A percentile compares a stretch with the other conserved stretches of the same genome.
Evolutionary conservation across 2,113 vertebrate genomes (phyloP).

Genomic region (Thamnophis sirtalis): DNA sequence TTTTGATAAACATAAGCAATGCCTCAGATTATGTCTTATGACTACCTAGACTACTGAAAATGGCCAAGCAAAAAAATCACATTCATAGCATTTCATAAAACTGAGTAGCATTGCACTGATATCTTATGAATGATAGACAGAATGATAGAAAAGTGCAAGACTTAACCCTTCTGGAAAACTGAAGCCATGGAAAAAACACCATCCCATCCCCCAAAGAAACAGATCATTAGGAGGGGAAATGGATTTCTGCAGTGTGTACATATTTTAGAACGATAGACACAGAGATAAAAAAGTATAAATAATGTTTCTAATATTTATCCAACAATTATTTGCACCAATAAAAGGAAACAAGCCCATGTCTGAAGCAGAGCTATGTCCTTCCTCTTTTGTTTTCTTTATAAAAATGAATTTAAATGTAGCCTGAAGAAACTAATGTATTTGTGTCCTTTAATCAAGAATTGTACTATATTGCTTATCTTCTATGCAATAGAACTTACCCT

Average conservation of each 20-base stretch:
- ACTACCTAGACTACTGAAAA: neutral
- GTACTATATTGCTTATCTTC: neutral
- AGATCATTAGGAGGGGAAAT: neutral
- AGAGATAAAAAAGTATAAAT: neutral
- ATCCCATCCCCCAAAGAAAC: neutral
- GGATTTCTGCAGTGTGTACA: neutral
- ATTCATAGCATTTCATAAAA: neutral
- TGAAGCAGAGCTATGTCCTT: neutral
- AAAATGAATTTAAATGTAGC: neutral
- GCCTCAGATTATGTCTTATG: neutral
- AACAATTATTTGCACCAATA: neutral
- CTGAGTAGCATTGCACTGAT: neutral
- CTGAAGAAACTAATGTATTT: neutral
- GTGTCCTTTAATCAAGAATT: neutral
- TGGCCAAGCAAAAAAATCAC: neutral
- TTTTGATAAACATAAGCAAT: neutral
- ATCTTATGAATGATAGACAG: neutral
- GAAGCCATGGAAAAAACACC: neutral
- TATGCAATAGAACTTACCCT: neutral
- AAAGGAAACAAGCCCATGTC: neutral
- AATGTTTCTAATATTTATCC: neutral
- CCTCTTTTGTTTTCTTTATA: neutral
- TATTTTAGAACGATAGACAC: neutral
- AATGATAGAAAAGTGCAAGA: neutral
- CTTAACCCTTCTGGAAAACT: neutral